phyloP scores from a whole-genome alignment of 37 sponge, comb jelly and placozoan species.

The Cliona cf. orientalis region DNA sequence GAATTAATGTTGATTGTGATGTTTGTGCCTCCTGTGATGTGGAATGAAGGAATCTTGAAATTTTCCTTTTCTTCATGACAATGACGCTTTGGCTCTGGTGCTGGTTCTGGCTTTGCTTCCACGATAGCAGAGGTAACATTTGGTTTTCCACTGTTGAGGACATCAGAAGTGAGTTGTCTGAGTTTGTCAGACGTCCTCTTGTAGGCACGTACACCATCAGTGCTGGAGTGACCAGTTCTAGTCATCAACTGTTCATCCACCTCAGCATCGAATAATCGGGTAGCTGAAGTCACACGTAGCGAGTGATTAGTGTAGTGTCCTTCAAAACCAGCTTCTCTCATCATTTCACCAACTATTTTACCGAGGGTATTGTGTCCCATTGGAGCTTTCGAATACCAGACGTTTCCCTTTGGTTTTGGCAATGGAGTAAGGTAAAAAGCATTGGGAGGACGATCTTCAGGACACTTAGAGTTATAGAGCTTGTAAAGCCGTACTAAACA shows the following conservation, averaged over 20 bases:
- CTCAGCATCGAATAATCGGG: constrained; percentile 31
- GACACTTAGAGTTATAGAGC: too few species aligned
- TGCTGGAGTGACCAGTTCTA: constrained; percentile 39
- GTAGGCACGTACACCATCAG: constrained; percentile 40
- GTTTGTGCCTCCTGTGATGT: too few species aligned
- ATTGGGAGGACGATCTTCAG: too few species aligned
- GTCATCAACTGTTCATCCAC: constrained; percentile 63
- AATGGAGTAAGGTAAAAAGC: constrained; percentile 40
- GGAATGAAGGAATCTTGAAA: too few species aligned
- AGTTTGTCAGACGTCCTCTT: too few species aligned
- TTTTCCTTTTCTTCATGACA: too few species aligned
- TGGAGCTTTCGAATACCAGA: constrained; percentile 33
- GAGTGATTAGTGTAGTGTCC: constrained; percentile 52
- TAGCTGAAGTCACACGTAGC: constrained; percentile 32
- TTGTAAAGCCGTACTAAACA: too few species aligned
- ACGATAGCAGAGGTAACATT: too few species aligned
- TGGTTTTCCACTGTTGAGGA: constrained; percentile 8
- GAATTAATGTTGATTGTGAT: too few species aligned
- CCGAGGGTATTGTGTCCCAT: constrained; percentile 31
- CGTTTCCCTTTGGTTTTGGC: constrained; percentile 23
- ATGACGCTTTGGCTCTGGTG: too few species aligned
- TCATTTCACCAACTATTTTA: constrained; percentile 6
- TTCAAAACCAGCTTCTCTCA: constrained; percentile 22
- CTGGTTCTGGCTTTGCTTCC: too few species aligned
- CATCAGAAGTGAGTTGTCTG: constrained; percentile 45